Base-by-base conservation (phyloP, 2,888 invertebrate genomes). In the Yponomeuta evonymella region DNA sequence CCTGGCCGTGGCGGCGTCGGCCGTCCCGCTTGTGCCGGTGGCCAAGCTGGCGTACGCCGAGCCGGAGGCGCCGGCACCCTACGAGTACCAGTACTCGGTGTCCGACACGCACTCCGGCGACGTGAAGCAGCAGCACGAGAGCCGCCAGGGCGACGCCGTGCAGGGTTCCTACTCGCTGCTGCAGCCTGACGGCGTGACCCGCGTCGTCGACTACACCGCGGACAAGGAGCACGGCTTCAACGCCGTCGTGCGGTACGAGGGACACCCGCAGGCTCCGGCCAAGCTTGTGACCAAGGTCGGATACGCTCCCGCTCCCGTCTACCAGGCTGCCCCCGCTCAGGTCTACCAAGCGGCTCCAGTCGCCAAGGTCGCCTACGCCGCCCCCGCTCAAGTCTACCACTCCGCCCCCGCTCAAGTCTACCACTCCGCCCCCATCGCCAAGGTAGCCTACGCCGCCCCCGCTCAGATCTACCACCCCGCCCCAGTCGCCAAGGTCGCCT, bases 91-190 rank as follows among this genome's bases (percentile, higher is more conserved):
- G 48, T 91, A 92, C 83, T 87, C 89, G 72, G 90, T 92, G 71
- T 88, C 90, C 73, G 92, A 92, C 75, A 77, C 79, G 1, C 86
- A 87, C 78, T 87, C 80, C 77, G 91, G 92, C 2, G 92, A 92
- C 79, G 79, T 90, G 75, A 92, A 92, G 79, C 83, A 90, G 75
- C 92, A 92, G 81, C 84, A 89, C 75, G 92, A 92, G 75, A 77
- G 82, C 69, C 91, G 92, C 75, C 76, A 79, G 73, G 91, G 91
- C 4, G 89, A 92, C 77, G 80, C 78, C 72, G 89, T 92, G 67
- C 89, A 89, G 69, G 92, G 92, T 73, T 88, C 85, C 48, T 92
- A 92, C 84, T 90, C 92, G 5, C 84, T 92, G n/a, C 81, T 92
- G 63, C 92, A 92, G 73, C 90, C 91, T 73, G 92, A 92, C 69